Evolutionary conservation across 2,888 invertebrate genomes (phyloP), one percentile per base, ranked within the genome.

Genomic region (Sepiola atlantica): DNA sequence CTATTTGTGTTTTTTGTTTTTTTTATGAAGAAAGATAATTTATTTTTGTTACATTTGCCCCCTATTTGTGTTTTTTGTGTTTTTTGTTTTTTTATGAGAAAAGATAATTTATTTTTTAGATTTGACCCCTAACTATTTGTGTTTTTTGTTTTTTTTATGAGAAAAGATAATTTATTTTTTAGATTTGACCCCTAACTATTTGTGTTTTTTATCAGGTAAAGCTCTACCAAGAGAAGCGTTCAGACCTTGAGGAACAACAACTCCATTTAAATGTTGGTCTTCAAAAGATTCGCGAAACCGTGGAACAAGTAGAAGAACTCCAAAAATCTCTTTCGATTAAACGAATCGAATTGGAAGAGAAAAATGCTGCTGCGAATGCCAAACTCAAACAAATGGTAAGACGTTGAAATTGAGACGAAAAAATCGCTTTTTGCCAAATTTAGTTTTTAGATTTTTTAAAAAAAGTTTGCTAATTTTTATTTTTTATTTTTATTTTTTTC

Each of bases 221-320:
- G 97, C 97, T 99, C 95, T 99, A 99, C 97, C 98, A 99, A 95
- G 99, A 99, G 97, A 99, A 99, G 97, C 98, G 99, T 91, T 99
- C 99, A 8, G 99, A 99, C 97, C 98, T 99, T 94, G 99, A 99
- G 97, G 99, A 99, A 97, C 99, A 99, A 97, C 99, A 99, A 97
- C 98, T 99, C 45, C 99, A 99, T 97, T 98, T 99, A 97, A 99
- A 99, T 97, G 99, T 99, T 93, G 99, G 99, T 97, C 98, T 99
- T 94, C 99, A 99, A 97, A 99, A 99, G 98, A 99, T 99, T 96
- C 99, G 99, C 0, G 99, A 99, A 97, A 99, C 99, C 18, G 99
- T 99, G 28, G 99, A 99, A 96, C 99, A 99, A 97, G 99, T 99
- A 28, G 99, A 99, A 97, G 99, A 99, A 97, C 99, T 99, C 98